Base-by-base conservation (phyloP, 2,113 vertebrate genomes). In the Aplodontia rufa region DNA sequence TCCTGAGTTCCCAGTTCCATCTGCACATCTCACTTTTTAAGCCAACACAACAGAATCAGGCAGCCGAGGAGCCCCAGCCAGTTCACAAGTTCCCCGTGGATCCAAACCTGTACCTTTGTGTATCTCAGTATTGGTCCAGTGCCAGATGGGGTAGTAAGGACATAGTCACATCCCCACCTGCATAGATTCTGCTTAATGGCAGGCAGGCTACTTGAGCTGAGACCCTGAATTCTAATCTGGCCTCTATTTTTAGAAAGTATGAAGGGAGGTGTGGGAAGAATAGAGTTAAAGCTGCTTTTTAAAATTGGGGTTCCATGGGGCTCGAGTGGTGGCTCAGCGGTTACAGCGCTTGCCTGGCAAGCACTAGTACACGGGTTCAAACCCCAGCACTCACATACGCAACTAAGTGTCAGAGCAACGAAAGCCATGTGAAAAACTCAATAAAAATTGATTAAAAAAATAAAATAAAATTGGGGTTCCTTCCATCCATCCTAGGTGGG, bases 391-490 rank as follows among this genome's bases (percentile, higher is more conserved):
- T n/a, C n/a, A n/a, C n/a, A n/a, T n/a, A n/a, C n/a, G n/a, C n/a
- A n/a, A n/a, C n/a, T n/a, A n/a, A n/a, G n/a, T n/a, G n/a, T n/a
- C n/a, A n/a, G n/a, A n/a, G n/a, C n/a, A n/a, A n/a, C n/a, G n/a
- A n/a, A n/a, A n/a, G n/a, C n/a, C n/a, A n/a, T n/a, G n/a, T n/a
- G n/a, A n/a, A n/a, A n/a, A n/a, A n/a, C n/a, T n/a, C n/a, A n/a
- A n/a, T n/a, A n/a, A n/a, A n/a, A n/a, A n/a, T n/a, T n/a, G n/a
- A n/a, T n/a, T n/a, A n/a, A n/a, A n/a, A n/a, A n/a, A n/a, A n/a
- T n/a, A n/a, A n/a, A n/a, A n/a, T 79, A 92, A 90, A 91, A 74
- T 84, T 78, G 26, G n/a, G 20, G 58, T 51, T 86, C 45, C 47
- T 24, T 60, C 40, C 4, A 47, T 66, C 53, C 35, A 28, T 66